These are phyloP conservation scores for Lampropteryx suffumata DNA, from an alignment of 2,888 invertebrate species.

Conservation along the genomic window DNA sequence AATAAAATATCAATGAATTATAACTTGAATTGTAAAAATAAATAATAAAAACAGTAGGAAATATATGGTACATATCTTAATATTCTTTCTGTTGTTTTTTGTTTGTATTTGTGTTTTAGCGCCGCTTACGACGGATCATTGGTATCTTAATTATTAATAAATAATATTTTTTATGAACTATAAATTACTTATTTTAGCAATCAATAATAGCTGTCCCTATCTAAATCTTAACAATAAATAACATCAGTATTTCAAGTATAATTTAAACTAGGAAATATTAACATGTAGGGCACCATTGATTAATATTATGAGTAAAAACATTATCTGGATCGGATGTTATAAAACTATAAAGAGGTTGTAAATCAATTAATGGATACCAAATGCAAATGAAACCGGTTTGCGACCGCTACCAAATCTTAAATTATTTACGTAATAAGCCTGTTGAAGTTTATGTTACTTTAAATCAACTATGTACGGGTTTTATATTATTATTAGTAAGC, in stretches of 20 bases:
- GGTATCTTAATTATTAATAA: too few species aligned
- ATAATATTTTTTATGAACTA: too few species aligned
- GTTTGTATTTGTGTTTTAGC: too few species aligned
- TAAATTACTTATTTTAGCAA: background rate
- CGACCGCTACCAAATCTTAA: conserved; percentile 20
- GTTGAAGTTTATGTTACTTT: conserved; percentile 11
- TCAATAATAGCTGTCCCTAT: conserved; percentile 1
- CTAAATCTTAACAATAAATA: conserved; percentile 9
- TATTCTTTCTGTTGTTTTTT: too few species aligned
- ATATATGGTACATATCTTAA: too few species aligned
- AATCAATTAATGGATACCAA: conserved; percentile 46
- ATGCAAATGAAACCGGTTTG: conserved; percentile 45
- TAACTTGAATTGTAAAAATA: too few species aligned
- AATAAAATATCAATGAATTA: too few species aligned
- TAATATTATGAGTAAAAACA: conserved; percentile 29
- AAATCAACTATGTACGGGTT: background rate
- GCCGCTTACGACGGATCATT: too few species aligned
- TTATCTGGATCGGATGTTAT: conserved; percentile 44
- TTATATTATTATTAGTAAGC: too few species aligned
- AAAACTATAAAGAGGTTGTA: conserved; percentile 37
- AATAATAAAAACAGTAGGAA: too few species aligned
- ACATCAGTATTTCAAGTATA: conserved; percentile 24
- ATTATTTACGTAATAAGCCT: conserved; percentile 18
- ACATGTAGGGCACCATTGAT: conserved; percentile 25
- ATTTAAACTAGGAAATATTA: conserved; percentile 15